A percentile compares a stretch with the other conserved stretches of the same genome.
Conservation (phyloP, 1,140 invertebrate species). For the Rhopalosiphum maidis region DNA sequence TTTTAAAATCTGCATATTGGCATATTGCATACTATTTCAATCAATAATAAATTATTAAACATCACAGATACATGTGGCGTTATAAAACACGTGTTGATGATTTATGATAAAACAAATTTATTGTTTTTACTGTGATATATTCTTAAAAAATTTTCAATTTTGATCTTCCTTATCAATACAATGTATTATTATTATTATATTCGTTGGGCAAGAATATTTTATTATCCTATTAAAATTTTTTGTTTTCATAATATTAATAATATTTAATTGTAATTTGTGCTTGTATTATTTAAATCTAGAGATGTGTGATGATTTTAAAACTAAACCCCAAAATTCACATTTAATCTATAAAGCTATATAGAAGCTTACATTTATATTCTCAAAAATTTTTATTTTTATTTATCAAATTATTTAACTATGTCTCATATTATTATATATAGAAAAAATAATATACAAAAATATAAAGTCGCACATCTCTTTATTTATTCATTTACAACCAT, state of each 20-base stretch:
- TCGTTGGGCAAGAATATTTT: conserved; percentile 1
- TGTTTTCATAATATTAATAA: neutral
- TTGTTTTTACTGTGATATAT: conserved; percentile 52
- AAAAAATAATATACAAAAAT: neutral
- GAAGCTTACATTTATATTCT: neutral
- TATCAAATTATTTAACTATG: neutral
- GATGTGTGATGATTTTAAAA: neutral
- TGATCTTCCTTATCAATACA: conserved; percentile 31
- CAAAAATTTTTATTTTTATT: neutral
- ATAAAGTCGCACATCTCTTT: neutral
- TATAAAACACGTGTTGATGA: conserved; percentile 24
- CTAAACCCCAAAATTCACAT: neutral
- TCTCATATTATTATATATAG: neutral
- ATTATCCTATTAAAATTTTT: neutral
- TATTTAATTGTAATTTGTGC: neutral
- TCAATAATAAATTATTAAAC: neutral
- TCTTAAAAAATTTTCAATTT: conserved; percentile 36
- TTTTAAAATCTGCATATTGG: neutral
- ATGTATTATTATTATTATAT: conserved; percentile 46
- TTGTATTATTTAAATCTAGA: conserved; percentile 23
- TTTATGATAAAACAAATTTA: conserved; percentile 3
- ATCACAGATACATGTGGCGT: neutral
- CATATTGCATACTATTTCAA: neutral
- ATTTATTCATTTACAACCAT: neutral
- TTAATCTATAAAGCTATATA: neutral